Evolutionary conservation across 2,113 vertebrate species (phyloP), one percentile per base, ranked within the genome.

Genomic region (Pteropus alecto): DNA sequence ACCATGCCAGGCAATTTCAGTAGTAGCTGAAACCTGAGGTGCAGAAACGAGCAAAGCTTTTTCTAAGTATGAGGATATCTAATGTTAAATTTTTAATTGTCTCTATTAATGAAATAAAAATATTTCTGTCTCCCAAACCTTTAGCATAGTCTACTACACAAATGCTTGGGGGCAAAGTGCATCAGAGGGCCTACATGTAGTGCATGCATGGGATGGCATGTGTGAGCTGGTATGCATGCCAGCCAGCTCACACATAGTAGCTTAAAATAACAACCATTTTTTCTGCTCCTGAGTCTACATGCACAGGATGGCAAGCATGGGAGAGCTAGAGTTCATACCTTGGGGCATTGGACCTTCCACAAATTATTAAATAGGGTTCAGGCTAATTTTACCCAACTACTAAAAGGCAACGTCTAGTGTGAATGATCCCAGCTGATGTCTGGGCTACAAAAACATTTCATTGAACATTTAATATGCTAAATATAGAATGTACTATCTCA

Each of bases 31-130:
- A 76, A 22, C 30, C 58, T 33, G 58, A 73, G 28, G 21, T 74
- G 1, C 3, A 24, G 65, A 92, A 74, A 68, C 1, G 7, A 11
- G 65, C 73, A 89, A 61, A 33, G 73, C 11, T 82, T 91, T 60
- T 68, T 76, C 74, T 43, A 81, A 81, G n/a, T 61, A 48, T 41
- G 56, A 21, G 26, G 3, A 43, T 61, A 41, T 87, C 74, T 71
- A 54, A 71, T 76, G 70, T 24, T 77, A 46, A 30, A 38, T 63
- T 70, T 92, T 95, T 13, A 67, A n/a, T 51, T 70, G 28, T 76
- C 87, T 73, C 19, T 54, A 10, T 89, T 92, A 63, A 67, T 74
- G n/a, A 92, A 95, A 81, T 67, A 28, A 92, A 85, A 54, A 26
- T 81, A 21, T 71, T 41, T 87, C 63, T 81, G 48, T 33, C n/a